Evolutionary conservation across 2,888 invertebrate species (phyloP).

Genomic region (Epiblema foenella): DNA sequence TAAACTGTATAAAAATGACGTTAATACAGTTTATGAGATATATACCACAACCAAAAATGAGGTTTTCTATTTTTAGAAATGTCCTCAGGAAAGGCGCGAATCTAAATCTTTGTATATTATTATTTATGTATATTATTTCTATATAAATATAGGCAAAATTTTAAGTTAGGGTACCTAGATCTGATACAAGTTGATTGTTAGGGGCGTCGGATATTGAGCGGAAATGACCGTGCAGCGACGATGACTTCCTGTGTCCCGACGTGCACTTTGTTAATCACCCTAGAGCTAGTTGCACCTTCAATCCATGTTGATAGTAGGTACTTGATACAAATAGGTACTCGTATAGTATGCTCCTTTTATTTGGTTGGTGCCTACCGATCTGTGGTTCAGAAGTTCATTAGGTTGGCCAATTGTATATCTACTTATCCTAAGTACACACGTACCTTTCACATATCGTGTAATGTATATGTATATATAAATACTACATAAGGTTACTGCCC

Average conservation of each 20-base stretch:
- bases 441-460: no score
- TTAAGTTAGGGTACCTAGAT: not conserved
- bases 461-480: no score
- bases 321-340: no score
- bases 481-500: no score
- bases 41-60: no score
- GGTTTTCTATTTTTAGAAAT: no score
- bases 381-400: not conserved
- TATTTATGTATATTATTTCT: not conserved
- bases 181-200: constrained; percentile 16
- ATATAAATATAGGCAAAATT: not conserved
- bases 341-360: not conserved
- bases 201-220: constrained; percentile 20
- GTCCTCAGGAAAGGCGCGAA: no score
- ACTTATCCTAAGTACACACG: no score
- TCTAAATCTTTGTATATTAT: no score
- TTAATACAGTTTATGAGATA: no score
- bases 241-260: not conserved
- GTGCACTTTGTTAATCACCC: constrained; percentile 11
- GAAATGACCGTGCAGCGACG: constrained; percentile 9
- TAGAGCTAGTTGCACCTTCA: not conserved
- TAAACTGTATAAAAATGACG: no score
- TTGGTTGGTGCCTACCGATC: not conserved
- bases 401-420: no score
- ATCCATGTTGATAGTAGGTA: not conserved